Percentiles rank a stretch among this genome's conserved stretches.
Evolutionary conservation across 1,140 invertebrate species (phyloP).

Genomic region (Eumeta japonica): DNA sequence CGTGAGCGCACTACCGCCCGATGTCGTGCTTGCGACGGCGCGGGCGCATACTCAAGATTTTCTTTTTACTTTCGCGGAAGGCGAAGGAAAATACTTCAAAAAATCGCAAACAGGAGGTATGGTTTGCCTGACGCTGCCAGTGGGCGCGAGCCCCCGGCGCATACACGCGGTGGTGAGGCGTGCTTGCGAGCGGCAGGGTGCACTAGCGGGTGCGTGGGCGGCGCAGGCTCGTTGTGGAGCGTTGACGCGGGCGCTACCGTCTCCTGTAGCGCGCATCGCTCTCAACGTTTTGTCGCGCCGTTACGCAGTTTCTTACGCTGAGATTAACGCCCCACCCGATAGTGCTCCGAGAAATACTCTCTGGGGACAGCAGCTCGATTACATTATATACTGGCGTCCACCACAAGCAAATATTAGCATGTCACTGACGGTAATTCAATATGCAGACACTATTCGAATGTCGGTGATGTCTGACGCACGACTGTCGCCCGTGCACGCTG

Average conservation of each 20-base stretch:
- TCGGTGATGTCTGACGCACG: slow-evolving; percentile 76
- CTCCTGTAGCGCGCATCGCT: slow-evolving; percentile 64
- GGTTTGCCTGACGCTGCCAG: slow-evolving; percentile 61
- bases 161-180: slow-evolving; percentile 62
- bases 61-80: slow-evolving; percentile 54
- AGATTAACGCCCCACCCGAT: slow-evolving; percentile 60
- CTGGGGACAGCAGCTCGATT: slow-evolving; percentile 68
- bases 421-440: slow-evolving; percentile 74
- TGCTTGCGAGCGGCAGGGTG: slow-evolving; percentile 63
- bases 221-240: slow-evolving; percentile 67
- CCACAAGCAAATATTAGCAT: slow-evolving; percentile 79
- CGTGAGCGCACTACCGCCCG: slow-evolving; percentile 51
- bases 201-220: slow-evolving; percentile 67
- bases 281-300: slow-evolving; percentile 68
- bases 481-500: slow-evolving; percentile 60
- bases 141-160: slow-evolving; percentile 47
- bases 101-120: slow-evolving; percentile 53
- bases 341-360: slow-evolving; percentile 48
- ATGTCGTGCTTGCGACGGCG: slow-evolving; percentile 59
- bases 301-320: slow-evolving; percentile 71
- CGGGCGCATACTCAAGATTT: slow-evolving; percentile 50
- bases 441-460: slow-evolving; percentile 66
- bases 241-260: slow-evolving; percentile 67
- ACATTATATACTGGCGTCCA: slow-evolving; percentile 74
- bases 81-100: slow-evolving; percentile 49